These are phyloP conservation scores for Neodiprion pinetum DNA, from an alignment of 1,140 invertebrate species.

Conservation along the genomic window DNA sequence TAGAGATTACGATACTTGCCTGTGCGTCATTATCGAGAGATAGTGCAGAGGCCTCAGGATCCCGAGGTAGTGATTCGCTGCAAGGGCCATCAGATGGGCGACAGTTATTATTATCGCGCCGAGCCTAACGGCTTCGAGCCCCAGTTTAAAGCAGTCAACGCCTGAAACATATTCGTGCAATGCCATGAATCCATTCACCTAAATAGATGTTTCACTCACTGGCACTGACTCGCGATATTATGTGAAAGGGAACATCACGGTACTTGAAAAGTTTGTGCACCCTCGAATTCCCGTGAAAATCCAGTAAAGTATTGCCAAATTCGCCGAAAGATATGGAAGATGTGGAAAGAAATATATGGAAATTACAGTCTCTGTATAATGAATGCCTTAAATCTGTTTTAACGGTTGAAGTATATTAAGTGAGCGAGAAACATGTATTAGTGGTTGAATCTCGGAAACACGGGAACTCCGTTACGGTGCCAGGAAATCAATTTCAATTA, in stretches of 20 bases:
- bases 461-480: not conserved
- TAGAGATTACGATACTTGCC: slow-evolving; percentile 1
- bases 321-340: not conserved
- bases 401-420: no score
- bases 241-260: not conserved
- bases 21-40: slow-evolving; percentile 63
- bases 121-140: slow-evolving; percentile 63
- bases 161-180: slow-evolving; percentile 6
- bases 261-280: not conserved
- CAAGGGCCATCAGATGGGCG: slow-evolving; percentile 70
- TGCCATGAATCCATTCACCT: not conserved
- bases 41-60: slow-evolving; percentile 70
- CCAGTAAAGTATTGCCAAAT: no score
- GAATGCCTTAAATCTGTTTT: no score
- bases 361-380: no score
- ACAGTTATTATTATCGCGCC: slow-evolving; percentile 68
- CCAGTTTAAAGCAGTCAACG: slow-evolving; percentile 47
- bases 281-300: no score
- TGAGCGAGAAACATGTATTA: no score
- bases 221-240: no score
- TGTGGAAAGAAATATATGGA: not conserved
- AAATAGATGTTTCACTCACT: not conserved
- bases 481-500: not conserved
- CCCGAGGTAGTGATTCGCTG: slow-evolving; percentile 74
- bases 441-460: not conserved